These are phyloP conservation scores for Pelagia noctiluca DNA, from an alignment of 30 jellyfish, hydroid and myxozoan species.

Conservation along the genomic window DNA sequence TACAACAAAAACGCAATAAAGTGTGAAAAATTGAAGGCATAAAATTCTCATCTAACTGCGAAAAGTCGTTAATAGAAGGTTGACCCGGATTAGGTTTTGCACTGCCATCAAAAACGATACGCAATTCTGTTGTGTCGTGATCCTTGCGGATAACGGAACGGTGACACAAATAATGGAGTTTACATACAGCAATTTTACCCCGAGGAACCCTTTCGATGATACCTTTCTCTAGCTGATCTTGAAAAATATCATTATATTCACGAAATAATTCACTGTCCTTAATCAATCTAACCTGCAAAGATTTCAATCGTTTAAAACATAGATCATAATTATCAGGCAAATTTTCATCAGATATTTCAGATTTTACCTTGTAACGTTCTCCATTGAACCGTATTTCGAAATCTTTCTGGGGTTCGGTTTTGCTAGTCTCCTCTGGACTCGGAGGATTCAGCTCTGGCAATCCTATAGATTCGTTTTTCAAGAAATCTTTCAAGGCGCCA, in stretches of 20 bases:
- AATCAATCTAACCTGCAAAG: background rate
- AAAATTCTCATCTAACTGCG: too few species aligned
- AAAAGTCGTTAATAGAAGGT: too few species aligned
- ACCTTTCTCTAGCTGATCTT: background rate
- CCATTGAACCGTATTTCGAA: background rate
- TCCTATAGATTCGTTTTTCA: background rate
- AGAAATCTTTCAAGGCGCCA: background rate
- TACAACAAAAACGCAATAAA: slow-evolving; percentile 15
- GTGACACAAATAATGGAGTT: too few species aligned
- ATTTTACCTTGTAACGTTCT: slow-evolving; percentile 38
- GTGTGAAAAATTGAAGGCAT: slow-evolving; percentile 39
- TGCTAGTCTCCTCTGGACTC: background rate
- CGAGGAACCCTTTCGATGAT: slow-evolving; percentile 9
- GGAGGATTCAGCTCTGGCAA: background rate
- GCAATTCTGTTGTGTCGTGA: too few species aligned
- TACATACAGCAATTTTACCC: too few species aligned
- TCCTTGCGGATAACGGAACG: too few species aligned
- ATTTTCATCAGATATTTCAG: background rate
- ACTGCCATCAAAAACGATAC: too few species aligned
- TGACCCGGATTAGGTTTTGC: too few species aligned
- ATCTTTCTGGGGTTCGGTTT: background rate
- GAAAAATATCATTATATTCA: background rate
- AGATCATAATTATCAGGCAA: slow-evolving; percentile 24
- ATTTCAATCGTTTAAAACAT: background rate
- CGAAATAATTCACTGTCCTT: background rate